Evolutionary conservation across 2,888 invertebrate species (phyloP).

Genomic region (Melinaea marsaeus): DNA sequence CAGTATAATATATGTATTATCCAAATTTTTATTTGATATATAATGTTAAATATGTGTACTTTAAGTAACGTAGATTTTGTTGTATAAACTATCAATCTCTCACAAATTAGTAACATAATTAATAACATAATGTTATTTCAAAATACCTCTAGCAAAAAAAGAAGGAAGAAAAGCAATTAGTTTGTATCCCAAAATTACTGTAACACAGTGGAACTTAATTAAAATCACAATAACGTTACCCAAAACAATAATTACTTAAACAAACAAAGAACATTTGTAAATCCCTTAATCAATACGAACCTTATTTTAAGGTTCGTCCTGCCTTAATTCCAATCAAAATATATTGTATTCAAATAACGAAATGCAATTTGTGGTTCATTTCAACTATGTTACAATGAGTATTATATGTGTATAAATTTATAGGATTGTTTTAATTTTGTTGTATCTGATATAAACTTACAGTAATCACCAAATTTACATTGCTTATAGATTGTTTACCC

Average conservation of each 20-base stretch:
- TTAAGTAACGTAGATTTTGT: too few relatives aligned
- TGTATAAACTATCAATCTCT: too few relatives aligned
- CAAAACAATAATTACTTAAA: slow-evolving; percentile 11
- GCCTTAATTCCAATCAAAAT: slow-evolving; percentile 16
- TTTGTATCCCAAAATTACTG: background rate
- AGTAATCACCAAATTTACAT: too few relatives aligned
- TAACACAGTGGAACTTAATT: background rate
- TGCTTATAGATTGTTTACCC: too few relatives aligned
- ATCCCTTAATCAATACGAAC: slow-evolving; percentile 21
- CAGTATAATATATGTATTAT: too few relatives aligned
- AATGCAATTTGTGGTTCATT: background rate
- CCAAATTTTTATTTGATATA: too few relatives aligned
- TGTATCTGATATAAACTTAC: too few relatives aligned
- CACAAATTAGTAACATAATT: too few relatives aligned
- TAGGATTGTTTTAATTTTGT: too few relatives aligned
- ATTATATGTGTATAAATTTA: too few relatives aligned
- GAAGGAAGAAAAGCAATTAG: background rate
- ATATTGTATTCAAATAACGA: slow-evolving; percentile 4
- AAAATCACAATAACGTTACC: slow-evolving; percentile 5
- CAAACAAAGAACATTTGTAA: slow-evolving; percentile 10
- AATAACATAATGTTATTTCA: background rate
- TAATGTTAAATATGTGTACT: too few relatives aligned
- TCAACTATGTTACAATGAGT: background rate
- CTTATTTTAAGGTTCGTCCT: slow-evolving; percentile 22
- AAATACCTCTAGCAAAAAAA: background rate